phyloP scores from a whole-genome alignment of 2,113 vertebrate species.

The Lota lota region DNA sequence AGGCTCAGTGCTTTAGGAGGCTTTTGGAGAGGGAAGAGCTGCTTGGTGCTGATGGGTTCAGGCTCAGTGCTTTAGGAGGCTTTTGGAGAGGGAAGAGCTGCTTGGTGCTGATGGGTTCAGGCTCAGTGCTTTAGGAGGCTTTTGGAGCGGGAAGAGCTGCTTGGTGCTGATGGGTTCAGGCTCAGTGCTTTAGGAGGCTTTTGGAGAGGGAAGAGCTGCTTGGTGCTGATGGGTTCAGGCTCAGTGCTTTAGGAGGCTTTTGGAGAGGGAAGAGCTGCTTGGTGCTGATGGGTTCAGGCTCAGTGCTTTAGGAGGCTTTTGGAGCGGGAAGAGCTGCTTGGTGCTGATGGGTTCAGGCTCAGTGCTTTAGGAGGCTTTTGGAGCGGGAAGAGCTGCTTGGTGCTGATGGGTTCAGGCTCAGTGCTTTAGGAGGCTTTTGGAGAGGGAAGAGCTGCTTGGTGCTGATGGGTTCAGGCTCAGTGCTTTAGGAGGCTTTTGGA shows the following conservation, averaged over 20 bases:
- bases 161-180: constrained; percentile 6
- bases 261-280: neutral
- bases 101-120: constrained; percentile 5
- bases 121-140: too few species aligned
- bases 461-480: neutral
- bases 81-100: neutral
- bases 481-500: too few species aligned
- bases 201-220: neutral
- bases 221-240: constrained; percentile 5
- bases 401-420: neutral
- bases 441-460: constrained; percentile 2
- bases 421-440: too few species aligned
- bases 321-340: neutral
- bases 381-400: neutral
- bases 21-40: neutral
- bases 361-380: too few species aligned
- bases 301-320: too few species aligned
- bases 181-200: too few species aligned
- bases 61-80: too few species aligned
- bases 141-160: neutral
- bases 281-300: neutral
- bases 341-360: neutral
- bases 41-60: constrained; percentile 4
- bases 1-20: too few species aligned
- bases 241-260: too few species aligned